phyloP scores from a whole-genome alignment of 2,797 vertebrate genomes.

The Spizella passerina region DNA sequence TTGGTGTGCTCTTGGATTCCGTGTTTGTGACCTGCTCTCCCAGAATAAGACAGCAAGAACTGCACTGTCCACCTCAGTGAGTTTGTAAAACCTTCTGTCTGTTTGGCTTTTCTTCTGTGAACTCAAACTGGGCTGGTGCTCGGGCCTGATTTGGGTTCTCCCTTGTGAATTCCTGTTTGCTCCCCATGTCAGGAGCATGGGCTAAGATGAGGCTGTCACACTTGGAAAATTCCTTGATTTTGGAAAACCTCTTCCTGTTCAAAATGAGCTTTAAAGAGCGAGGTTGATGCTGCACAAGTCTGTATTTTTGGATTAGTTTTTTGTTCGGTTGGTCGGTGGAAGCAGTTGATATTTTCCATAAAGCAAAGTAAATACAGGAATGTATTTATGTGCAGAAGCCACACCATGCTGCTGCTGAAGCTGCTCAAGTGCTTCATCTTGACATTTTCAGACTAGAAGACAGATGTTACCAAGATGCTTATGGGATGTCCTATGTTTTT shows the following conservation, averaged over 20 bases:
- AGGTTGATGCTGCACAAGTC: not conserved
- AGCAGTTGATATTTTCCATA: not conserved
- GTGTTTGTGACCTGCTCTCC: not conserved
- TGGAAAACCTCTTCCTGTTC: not conserved
- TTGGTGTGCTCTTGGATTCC: not conserved
- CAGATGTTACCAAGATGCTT: not conserved
- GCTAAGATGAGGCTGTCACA: not conserved
- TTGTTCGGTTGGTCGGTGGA: not conserved
- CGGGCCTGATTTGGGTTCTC: not conserved
- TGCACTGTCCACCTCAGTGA: not conserved
- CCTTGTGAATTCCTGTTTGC: not conserved
- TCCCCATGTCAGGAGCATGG: not conserved
- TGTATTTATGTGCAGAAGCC: not conserved
- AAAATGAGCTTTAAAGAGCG: not conserved
- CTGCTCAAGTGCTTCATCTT: not conserved
- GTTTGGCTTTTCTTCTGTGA: not conserved
- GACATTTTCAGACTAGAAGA: constrained; percentile 17
- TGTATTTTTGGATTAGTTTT: not conserved
- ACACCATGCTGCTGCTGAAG: not conserved
- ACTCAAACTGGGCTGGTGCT: not conserved
- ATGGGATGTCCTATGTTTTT: not conserved
- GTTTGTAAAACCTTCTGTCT: not conserved
- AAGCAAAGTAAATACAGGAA: not conserved
- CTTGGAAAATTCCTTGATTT: not conserved
- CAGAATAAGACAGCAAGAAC: not conserved